Conservation (phyloP, 2,797 vertebrate genomes). For the Sebastes matsubarae region DNA sequence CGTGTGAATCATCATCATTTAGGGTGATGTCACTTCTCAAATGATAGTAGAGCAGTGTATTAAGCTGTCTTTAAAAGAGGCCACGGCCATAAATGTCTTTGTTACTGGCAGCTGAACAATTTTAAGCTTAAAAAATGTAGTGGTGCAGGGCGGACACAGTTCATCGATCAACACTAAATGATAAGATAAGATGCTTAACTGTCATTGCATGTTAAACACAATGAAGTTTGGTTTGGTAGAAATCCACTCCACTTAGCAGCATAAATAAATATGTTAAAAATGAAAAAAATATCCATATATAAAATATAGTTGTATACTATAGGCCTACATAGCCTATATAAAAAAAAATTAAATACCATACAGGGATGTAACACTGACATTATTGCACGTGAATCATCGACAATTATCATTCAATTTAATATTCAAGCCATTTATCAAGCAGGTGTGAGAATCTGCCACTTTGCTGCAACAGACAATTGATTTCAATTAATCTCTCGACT, state of each 20-base stretch:
- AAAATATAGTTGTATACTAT: too few species aligned
- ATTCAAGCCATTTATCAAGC: not conserved
- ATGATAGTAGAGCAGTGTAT: not conserved
- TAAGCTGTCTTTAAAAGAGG: not conserved
- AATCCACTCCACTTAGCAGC: not conserved
- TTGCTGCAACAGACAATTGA: not conserved
- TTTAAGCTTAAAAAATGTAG: not conserved
- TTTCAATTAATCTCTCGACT: too few species aligned
- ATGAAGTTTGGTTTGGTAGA: not conserved
- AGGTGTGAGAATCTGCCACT: not conserved
- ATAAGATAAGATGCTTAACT: not conserved
- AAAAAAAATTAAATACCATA: too few species aligned
- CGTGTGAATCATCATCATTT: constrained; percentile 40
- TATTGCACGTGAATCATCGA: not conserved
- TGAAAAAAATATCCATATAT: too few species aligned
- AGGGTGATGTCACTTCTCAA: constrained; percentile 28
- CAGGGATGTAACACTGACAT: too few species aligned
- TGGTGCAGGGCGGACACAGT: not conserved
- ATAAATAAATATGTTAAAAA: too few species aligned
- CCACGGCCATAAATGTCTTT: not conserved
- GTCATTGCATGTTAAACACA: not conserved
- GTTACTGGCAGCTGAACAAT: not conserved
- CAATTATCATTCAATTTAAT: not conserved
- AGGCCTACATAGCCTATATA: too few species aligned
- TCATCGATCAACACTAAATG: not conserved